Evolutionary conservation across 2,113 vertebrate species (phyloP), one percentile per base, ranked within the genome.

Genomic region (Phoxinus phoxinus): DNA sequence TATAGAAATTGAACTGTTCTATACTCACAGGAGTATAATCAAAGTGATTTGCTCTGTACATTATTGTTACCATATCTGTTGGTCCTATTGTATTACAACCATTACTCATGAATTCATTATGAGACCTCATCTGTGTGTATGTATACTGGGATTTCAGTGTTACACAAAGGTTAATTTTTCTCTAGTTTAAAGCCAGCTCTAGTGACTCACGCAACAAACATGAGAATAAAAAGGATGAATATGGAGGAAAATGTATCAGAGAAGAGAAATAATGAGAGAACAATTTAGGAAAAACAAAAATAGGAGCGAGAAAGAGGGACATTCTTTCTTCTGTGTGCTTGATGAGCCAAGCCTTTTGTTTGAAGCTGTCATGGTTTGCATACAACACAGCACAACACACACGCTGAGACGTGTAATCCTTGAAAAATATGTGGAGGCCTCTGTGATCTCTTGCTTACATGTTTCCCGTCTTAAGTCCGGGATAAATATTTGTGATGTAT

Each of bases 361-460:
- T 89, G 82, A 89, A 90, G 81, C 86, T 81, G 84, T 87, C 87
- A 82, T 83, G 48, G 82, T 86, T 82, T 89, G 87, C 87, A 86
- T 87, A 86, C 78, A 84, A 75, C 85, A 56, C 84, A 88, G 78
- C 53, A 87, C 23, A 87, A 84, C 58, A 87, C 58, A 85, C 56
- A 81, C 83, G 61, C 83, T 35, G 53, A 65, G 25, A 65, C 48
- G 81, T 72, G 67, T 59, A 83, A 83, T 85, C 74, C 61, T 81
- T 56, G 23, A 85, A 75, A 87, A 85, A 82, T 84, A 56, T 76
- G 32, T 69, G 78, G 30, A 83, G n/a, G 65, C 37, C 53, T 76
- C 51, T 83, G 65, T 58, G 74, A 75, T 82, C 71, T 37, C 59
- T 81, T 46, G 23, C 85, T 67, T 27, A 30, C 72, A 41, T 73